phyloP scores from a whole-genome alignment of 2,113 vertebrate species.

The Pelmatolapia mariae region DNA sequence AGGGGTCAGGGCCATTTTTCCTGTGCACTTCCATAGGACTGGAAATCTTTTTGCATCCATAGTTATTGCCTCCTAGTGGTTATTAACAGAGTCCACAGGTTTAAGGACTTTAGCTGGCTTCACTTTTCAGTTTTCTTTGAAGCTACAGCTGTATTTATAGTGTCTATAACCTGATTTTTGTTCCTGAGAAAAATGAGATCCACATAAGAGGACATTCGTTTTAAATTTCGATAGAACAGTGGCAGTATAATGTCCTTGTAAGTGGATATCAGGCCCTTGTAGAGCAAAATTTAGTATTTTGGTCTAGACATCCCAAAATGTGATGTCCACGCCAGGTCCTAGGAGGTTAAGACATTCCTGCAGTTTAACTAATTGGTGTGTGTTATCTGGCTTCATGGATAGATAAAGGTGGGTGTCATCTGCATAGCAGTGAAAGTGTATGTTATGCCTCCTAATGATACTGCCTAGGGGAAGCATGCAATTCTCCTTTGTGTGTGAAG shows the following conservation, averaged over 20 bases:
- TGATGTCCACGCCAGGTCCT: background rate
- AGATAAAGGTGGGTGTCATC: background rate
- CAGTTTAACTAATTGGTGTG: background rate
- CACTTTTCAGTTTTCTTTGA: background rate
- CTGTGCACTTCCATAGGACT: accelerated
- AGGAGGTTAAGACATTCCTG: background rate
- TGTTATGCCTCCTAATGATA: background rate
- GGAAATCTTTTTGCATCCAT: background rate
- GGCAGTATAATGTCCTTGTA: background rate
- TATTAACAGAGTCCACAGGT: background rate
- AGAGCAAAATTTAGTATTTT: background rate
- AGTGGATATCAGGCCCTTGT: background rate
- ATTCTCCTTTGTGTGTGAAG: background rate
- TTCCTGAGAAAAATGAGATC: background rate
- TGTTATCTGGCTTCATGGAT: accelerated
- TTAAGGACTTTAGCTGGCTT: background rate
- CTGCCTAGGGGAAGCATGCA: background rate
- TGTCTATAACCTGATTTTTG: background rate
- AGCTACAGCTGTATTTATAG: background rate
- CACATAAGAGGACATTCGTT: background rate
- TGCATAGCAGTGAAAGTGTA: background rate
- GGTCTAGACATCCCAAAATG: background rate
- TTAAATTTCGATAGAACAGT: accelerated
- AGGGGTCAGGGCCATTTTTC: background rate
- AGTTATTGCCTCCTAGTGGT: background rate